Percentiles rank a stretch among this genome's conserved stretches.
phyloP scores from a whole-genome alignment of 2,888 invertebrate species.

The Drosophila quinaria region DNA sequence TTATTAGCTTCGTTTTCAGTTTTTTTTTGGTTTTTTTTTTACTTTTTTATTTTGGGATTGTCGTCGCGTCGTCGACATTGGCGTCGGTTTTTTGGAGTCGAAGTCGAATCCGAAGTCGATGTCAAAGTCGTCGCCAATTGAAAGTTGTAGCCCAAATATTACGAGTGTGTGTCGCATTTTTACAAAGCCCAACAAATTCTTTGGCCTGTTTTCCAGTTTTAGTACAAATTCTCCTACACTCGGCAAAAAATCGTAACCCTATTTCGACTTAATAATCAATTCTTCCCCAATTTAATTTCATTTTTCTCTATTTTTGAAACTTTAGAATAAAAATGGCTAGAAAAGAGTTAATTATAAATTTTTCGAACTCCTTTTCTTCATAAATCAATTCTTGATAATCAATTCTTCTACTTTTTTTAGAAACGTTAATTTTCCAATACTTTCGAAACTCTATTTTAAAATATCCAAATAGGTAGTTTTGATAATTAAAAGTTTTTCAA shows the following conservation, averaged over 20 bases:
- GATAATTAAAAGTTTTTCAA: too few species aligned
- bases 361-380: too few species aligned
- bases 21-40: neutral
- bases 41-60: constrained; percentile 2
- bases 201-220: constrained; percentile 44
- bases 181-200: constrained; percentile 41
- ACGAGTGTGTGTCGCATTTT: constrained; percentile 34
- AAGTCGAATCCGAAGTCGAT: constrained; percentile 1
- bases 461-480: too few species aligned
- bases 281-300: too few species aligned
- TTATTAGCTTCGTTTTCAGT: constrained; percentile 66
- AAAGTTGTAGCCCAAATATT: constrained; percentile 73
- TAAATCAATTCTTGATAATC: too few species aligned
- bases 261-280: too few species aligned
- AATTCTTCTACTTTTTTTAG: too few species aligned
- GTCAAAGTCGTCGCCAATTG: constrained; percentile 53
- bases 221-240: neutral
- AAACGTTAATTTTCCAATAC: too few species aligned
- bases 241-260: neutral
- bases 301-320: too few species aligned
- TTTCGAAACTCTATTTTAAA: too few species aligned
- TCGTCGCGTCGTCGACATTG: constrained; percentile 14
- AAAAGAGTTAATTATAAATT: too few species aligned
- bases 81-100: constrained; percentile 8
- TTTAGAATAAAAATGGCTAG: too few species aligned